Base-by-base conservation (phyloP, 2,888 invertebrate genomes). In the Pseudanteris insignis region DNA sequence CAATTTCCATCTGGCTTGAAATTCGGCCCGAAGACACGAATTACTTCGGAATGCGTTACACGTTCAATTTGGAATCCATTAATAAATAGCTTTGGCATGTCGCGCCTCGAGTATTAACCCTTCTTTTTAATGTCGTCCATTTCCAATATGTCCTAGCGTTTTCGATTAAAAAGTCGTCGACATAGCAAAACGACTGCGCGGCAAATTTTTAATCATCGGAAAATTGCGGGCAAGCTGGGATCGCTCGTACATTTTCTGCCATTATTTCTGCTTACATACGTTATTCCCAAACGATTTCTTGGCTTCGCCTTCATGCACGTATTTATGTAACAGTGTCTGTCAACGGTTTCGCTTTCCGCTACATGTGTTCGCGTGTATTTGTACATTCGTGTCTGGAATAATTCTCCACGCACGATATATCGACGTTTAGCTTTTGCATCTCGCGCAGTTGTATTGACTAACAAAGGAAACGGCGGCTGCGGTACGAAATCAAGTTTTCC, bases 101-200 rank as follows among this genome's bases (percentile, higher is more conserved):
- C 46, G 41, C 47, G 47, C 47, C 47, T 59, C 47, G 59, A 59
- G 51, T 53, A 59, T 59, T 53, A 53, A 59, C 51, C 34, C 37
- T 59, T 47, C 33, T 51, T 51, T n/a, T 34, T 24, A 50, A 44
- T 28, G 43, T 12, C 38, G 58, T 37, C 43, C 44, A 38, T 33
- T 44, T 41, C 25, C 58, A 50, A 50, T 44, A 38, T 11, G 40
- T 38, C 34, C 26, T 38, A 2, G 14, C 38, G 50, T 24, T 30
- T 37, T 51, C 44, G 50, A 50, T 58, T 44, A 48, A 44, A 58
- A 58, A 50, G 50, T 47, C 37, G 32, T 44, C 44, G 37, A 36
- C 41, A 18, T 32, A 36, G 29, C 15, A 29, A 26, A 44, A 53
- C 25, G 41, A 24, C 28, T 28, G 29, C 29, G 33, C 34, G 29